Evolutionary conservation across 2,797 vertebrate genomes (phyloP).

Genomic region (Platyrinchus mystaceus): DNA sequence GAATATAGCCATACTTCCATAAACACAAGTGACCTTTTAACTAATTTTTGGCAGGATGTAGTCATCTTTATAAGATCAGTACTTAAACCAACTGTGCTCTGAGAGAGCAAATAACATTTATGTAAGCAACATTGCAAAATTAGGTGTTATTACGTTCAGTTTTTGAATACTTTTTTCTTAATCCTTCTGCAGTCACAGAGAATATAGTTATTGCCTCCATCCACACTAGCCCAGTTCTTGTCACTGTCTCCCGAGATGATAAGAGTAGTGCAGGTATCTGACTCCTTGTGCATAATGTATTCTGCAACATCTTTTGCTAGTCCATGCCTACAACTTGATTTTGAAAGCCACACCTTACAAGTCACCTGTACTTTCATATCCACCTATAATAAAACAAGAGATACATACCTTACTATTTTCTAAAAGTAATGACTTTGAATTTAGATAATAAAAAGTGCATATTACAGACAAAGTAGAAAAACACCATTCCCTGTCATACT

Average conservation of each 20-base stretch:
- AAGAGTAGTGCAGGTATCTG: background rate
- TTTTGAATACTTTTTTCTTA: background rate
- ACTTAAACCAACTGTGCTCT: background rate
- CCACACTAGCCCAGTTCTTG: rapidly evolving
- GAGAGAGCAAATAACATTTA: background rate
- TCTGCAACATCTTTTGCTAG: background rate
- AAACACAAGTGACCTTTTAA: background rate
- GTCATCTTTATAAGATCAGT: background rate
- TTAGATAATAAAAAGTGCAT: background rate
- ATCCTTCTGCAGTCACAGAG: rapidly evolving
- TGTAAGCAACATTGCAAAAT: background rate
- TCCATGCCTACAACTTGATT: background rate
- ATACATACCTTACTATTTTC: background rate
- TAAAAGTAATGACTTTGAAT: background rate
- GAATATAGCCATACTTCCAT: background rate
- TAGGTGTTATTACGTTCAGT: background rate
- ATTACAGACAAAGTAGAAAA: background rate
- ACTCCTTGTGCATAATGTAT: background rate
- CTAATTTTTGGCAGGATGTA: background rate
- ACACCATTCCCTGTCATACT: background rate
- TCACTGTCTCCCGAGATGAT: rapidly evolving
- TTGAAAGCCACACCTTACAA: background rate
- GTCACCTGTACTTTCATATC: background rate
- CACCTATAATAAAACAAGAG: background rate
- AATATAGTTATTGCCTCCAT: background rate